phyloP scores from a whole-genome alignment of 2,113 vertebrate species.

The Calidris pugnax region DNA sequence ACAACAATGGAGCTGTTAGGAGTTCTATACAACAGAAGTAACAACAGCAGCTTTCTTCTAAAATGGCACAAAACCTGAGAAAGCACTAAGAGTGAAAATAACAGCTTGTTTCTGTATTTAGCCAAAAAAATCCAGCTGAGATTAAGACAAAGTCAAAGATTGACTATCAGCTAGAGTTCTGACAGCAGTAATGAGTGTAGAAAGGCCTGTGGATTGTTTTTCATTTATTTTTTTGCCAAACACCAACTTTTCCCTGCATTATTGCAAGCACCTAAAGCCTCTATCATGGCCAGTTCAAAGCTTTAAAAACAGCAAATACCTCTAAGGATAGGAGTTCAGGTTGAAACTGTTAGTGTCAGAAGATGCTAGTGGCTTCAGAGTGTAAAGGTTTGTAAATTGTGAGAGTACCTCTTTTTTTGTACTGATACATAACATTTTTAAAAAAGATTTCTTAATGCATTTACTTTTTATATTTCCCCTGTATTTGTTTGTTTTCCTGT shows the following conservation, averaged over 20 bases:
- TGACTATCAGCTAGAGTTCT: not conserved
- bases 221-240: not conserved
- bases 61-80: not conserved
- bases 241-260: not conserved
- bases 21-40: not conserved
- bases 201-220: not conserved
- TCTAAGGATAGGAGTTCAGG: not conserved
- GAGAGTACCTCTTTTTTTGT: not conserved
- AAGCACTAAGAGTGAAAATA: not conserved
- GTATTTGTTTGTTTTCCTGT: not conserved
- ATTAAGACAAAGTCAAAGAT: conserved; percentile 3
- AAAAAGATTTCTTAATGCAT: not conserved
- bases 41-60: not conserved
- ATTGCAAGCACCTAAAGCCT: not conserved
- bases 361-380: not conserved
- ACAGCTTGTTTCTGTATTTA: not conserved
- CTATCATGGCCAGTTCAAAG: not conserved
- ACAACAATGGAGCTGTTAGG: not conserved
- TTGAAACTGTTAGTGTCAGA: not conserved
- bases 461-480: not conserved
- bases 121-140: conserved; percentile 1
- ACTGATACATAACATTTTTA: not conserved
- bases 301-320: not conserved
- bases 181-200: not conserved
- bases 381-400: not conserved